Conservation (phyloP, 2,113 vertebrate species). For the Galbula dea region DNA sequence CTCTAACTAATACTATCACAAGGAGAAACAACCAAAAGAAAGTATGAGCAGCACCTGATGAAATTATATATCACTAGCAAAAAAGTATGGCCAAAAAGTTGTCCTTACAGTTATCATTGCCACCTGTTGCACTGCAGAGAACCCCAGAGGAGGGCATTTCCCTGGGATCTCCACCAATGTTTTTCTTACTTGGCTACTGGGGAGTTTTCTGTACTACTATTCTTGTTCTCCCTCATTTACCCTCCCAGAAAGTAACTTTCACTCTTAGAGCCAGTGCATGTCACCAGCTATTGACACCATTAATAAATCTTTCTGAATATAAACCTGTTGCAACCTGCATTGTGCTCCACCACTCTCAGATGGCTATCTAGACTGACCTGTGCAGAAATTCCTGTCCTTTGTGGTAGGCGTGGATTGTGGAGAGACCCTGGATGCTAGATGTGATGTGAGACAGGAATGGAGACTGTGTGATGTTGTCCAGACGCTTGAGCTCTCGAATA, state of each 20-base stretch:
- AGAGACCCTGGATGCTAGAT: conserved; percentile 90
- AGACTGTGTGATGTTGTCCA: conserved; percentile 91
- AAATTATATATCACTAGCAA: background rate
- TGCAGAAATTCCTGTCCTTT: conserved; percentile 85
- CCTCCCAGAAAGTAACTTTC: background rate
- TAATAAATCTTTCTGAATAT: background rate
- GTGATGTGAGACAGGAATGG: conserved; percentile 91
- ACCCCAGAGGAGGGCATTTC: background rate
- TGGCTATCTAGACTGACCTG: conserved; percentile 71
- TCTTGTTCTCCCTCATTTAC: background rate
- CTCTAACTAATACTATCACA: background rate
- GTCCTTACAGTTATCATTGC: background rate
- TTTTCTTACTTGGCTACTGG: background rate
- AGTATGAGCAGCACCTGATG: background rate
- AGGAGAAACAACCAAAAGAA: background rate
- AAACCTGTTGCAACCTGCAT: background rate
- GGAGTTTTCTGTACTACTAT: background rate
- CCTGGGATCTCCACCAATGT: background rate
- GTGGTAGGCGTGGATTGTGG: conserved; percentile 88
- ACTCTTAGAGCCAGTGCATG: background rate
- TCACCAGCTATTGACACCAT: background rate
- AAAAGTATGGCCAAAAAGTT: background rate
- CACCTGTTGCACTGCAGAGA: background rate
- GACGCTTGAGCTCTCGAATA: conserved; percentile 89
- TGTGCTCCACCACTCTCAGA: background rate